Evolutionary conservation across 2,888 invertebrate genomes (phyloP), one percentile per base, ranked within the genome.

Genomic region (Cantharis flavilabris): DNA sequence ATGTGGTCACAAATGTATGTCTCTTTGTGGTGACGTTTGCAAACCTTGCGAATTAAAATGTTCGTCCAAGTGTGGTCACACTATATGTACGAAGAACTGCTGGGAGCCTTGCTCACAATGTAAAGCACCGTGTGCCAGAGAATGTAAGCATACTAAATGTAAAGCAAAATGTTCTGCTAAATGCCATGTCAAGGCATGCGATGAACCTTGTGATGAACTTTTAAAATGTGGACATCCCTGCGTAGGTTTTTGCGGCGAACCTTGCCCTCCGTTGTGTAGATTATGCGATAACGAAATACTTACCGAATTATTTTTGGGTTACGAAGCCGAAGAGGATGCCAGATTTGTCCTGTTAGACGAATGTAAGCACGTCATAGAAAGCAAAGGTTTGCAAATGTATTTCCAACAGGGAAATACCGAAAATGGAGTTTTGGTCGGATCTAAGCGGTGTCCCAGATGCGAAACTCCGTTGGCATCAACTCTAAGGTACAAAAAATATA

Each of bases 191-290:
- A 79, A 83, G 62, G 88, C 91, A 11, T 92, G 92, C 85, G 79
- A 78, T 14, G 83, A 86, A 84, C 86, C 88, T 10, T 92, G 92
- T 83, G 13, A 70, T n/a, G 83, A 81, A 76, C 73, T 18, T 18
- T 87, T 89, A 11, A 13, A 79, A 62, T 94, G 94, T 87, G 88
- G 89, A 0, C 94, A 94, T 87, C 84, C 84, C 16, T 93, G 94
- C 87, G 89, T 92, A 84, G 94, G 94, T 13, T 90, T 93, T 71
- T 95, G 94, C 88, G 93, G 93, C n/a, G 94, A 95, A 86, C 89
- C 89, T 10, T 94, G 94, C 86, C 93, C 93, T 14, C 86, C 86
- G 49, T 83, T 91, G 72, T 94, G 94, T 87, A 86, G 89, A 26
- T 70, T 85, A 14, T 94, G 94, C 87, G 82, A 90, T 76, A 88